Percentiles rank a stretch among this genome's conserved stretches.
Conservation (phyloP, 1,140 invertebrate genomes). For the Drosophila burlai region DNA sequence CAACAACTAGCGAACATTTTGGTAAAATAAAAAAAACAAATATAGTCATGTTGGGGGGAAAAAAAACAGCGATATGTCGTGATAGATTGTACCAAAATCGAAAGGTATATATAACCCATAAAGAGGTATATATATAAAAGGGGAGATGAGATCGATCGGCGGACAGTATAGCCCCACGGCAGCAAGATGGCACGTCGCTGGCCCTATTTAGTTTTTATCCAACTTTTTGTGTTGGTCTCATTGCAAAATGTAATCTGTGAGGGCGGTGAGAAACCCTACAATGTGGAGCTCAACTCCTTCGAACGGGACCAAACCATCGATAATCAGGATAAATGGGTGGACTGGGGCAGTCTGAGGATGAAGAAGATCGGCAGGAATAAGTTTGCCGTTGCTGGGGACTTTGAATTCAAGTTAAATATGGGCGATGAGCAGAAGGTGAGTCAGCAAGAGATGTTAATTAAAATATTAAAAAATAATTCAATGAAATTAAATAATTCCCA, state of each 20-base stretch:
- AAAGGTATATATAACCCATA: too few relatives aligned
- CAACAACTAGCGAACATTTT: not conserved
- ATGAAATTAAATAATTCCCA: not conserved
- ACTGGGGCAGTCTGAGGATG: constrained; percentile 67
- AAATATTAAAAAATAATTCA: not conserved
- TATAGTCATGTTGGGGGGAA: not conserved
- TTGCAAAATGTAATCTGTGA: not conserved
- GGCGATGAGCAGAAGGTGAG: constrained; percentile 61
- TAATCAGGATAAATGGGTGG: constrained; percentile 62
- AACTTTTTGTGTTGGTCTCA: constrained; percentile 19
- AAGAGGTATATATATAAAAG: not conserved
- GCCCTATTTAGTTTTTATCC: not conserved
- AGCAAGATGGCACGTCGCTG: constrained; percentile 38
- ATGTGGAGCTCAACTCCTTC: constrained; percentile 63
- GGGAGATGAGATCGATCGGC: not conserved
- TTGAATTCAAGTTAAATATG: constrained; percentile 65
- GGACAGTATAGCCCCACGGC: constrained; percentile 7
- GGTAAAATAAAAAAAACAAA: not conserved
- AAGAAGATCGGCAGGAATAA: constrained; percentile 66
- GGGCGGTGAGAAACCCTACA: constrained; percentile 53
- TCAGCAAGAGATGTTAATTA: not conserved
- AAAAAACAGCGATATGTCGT: constrained; percentile 15
- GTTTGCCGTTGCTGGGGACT: constrained; percentile 54
- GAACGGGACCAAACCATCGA: constrained; percentile 25
- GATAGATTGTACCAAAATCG: not conserved